Conservation (phyloP, 2,888 invertebrate species). For the Aricia artaxerxes region DNA sequence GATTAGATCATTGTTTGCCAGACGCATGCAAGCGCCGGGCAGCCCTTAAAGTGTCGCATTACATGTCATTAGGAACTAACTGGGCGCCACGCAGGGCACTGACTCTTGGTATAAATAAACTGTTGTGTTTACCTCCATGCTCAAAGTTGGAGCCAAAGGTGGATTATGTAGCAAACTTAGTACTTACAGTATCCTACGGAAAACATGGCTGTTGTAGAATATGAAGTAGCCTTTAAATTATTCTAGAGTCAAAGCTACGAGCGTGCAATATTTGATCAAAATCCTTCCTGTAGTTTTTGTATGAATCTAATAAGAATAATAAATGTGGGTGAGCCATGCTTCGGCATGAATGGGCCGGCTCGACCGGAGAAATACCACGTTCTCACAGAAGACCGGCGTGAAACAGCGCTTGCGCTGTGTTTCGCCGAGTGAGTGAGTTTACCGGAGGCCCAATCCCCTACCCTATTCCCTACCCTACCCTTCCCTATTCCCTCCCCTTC, state of each 20-base stretch:
- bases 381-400: too few species aligned
- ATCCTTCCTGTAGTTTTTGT: too few species aligned
- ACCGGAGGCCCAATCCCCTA: too few species aligned
- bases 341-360: too few species aligned
- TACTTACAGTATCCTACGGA: background rate
- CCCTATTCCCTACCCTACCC: too few species aligned
- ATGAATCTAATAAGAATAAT: background rate
- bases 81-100: constrained; percentile 15
- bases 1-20: background rate
- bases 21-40: constrained; percentile 13
- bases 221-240: background rate
- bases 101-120: constrained; percentile 24
- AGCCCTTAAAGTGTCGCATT: constrained; percentile 27
- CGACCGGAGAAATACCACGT: too few species aligned
- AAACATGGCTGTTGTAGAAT: background rate
- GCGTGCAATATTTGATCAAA: too few species aligned
- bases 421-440: too few species aligned
- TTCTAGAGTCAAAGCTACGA: background rate
- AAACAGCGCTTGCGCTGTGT: too few species aligned
- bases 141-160: background rate
- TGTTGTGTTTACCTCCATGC: constrained; percentile 1
- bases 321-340: too few species aligned
- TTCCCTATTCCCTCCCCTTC: too few species aligned
- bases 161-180: background rate
- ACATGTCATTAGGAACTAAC: constrained; percentile 22